A percentile compares a stretch with the other conserved stretches of the same genome.
These are phyloP conservation scores for Gonioctena quinquepunctata DNA, from an alignment of 1,140 invertebrate species.

Conservation along the genomic window DNA sequence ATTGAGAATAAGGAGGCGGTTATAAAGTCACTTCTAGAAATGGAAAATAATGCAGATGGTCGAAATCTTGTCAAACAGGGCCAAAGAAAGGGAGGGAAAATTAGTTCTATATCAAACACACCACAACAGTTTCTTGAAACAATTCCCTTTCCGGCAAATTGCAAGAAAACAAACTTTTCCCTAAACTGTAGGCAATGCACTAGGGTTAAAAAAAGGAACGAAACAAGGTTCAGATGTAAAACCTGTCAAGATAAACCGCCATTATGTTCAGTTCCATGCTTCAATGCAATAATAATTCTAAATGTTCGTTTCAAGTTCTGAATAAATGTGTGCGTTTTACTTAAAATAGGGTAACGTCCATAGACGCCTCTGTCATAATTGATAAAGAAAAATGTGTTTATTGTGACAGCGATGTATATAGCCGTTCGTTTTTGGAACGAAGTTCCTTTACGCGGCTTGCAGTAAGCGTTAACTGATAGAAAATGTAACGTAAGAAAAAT, in stretches of 20 bases:
- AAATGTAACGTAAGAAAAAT: too few relatives aligned
- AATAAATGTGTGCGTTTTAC: neutral
- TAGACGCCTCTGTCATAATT: neutral
- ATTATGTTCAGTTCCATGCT: neutral
- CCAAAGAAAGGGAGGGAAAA: neutral
- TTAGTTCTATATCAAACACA: neutral
- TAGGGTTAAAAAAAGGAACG: neutral
- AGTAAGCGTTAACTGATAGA: too few relatives aligned
- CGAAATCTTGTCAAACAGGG: constrained; percentile 8
- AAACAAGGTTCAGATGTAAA: constrained; percentile 11
- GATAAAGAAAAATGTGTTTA: neutral
- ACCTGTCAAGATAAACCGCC: constrained; percentile 12
- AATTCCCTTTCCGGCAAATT: neutral
- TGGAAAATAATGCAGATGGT: neutral
- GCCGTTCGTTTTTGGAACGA: neutral
- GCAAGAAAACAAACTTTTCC: neutral
- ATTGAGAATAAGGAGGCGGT: neutral
- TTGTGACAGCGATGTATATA: neutral
- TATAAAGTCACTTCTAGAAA: neutral
- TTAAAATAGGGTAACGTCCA: too few relatives aligned
- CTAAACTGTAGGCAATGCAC: constrained; percentile 5
- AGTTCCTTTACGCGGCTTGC: too few relatives aligned
- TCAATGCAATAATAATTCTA: neutral
- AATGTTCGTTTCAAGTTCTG: neutral
- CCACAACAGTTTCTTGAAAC: neutral